Evolutionary conservation across 2,113 vertebrate species (phyloP).

Genomic region (Sturnira hondurensis): DNA sequence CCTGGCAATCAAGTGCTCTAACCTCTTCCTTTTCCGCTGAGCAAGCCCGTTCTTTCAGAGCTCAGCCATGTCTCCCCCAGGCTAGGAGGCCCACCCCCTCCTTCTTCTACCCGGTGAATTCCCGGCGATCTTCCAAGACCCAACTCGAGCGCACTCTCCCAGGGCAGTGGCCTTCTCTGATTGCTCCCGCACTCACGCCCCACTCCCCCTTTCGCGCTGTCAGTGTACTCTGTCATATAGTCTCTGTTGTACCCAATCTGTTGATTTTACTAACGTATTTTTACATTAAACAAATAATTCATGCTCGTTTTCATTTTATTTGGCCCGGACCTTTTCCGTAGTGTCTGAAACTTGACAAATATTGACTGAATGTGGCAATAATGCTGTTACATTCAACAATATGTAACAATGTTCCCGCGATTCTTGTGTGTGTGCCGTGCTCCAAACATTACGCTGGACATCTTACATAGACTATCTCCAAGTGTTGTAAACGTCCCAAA

Average conservation of each 20-base stretch:
- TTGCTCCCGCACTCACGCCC: accelerated
- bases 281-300: background rate
- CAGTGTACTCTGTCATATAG: accelerated
- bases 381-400: background rate
- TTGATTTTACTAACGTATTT: background rate
- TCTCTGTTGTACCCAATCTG: background rate
- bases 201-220: background rate
- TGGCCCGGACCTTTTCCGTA: background rate
- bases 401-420: background rate
- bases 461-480: background rate
- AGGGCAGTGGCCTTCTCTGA: background rate
- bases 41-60: background rate
- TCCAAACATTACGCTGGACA: background rate
- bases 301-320: background rate
- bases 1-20: background rate
- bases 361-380: background rate
- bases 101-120: background rate
- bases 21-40: background rate
- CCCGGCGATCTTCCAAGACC: background rate
- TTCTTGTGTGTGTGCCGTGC: background rate
- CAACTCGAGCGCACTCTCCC: background rate
- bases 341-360: background rate
- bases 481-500: background rate
- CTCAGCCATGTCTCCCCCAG: background rate
- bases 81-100: background rate